Evolutionary conservation across 1,140 invertebrate genomes (phyloP).

Genomic region (Drosophila serrata): DNA sequence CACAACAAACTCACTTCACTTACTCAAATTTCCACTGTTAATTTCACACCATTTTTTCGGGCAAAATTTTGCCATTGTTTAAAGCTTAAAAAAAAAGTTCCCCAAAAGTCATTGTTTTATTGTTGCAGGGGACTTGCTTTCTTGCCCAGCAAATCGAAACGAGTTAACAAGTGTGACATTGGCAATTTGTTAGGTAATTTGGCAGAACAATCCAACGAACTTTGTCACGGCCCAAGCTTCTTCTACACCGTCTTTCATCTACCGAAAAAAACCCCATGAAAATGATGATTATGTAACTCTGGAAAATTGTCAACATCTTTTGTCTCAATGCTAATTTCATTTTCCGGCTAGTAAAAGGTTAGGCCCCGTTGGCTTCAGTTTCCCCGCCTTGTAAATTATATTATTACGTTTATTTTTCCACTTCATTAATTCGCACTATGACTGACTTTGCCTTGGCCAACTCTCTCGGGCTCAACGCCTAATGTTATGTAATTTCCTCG

Average conservation of each 20-base stretch:
- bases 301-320: slow-evolving; percentile 64
- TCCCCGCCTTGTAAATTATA: slow-evolving; percentile 46
- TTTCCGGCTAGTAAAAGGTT: slow-evolving; percentile 52
- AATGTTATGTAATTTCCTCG: slow-evolving; percentile 76
- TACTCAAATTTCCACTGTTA: slow-evolving; percentile 12
- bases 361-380: slow-evolving; percentile 1
- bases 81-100: neutral
- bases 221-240: neutral
- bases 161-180: slow-evolving; percentile 78
- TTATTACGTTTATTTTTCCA: slow-evolving; percentile 79
- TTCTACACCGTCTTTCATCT: neutral
- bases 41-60: slow-evolving; percentile 42
- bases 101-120: slow-evolving; percentile 35
- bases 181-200: slow-evolving; percentile 75
- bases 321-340: slow-evolving; percentile 62
- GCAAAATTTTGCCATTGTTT: slow-evolving; percentile 15
- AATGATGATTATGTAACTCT: slow-evolving; percentile 60
- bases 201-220: slow-evolving; percentile 54
- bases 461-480: slow-evolving; percentile 32
- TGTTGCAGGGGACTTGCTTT: slow-evolving; percentile 31
- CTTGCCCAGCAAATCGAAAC: slow-evolving; percentile 68
- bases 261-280: slow-evolving; percentile 6
- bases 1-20: neutral
- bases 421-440: slow-evolving; percentile 76
- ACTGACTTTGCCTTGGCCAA: slow-evolving; percentile 50